phyloP scores from a whole-genome alignment of 2,888 invertebrate genomes.

The Allacma fusca region DNA sequence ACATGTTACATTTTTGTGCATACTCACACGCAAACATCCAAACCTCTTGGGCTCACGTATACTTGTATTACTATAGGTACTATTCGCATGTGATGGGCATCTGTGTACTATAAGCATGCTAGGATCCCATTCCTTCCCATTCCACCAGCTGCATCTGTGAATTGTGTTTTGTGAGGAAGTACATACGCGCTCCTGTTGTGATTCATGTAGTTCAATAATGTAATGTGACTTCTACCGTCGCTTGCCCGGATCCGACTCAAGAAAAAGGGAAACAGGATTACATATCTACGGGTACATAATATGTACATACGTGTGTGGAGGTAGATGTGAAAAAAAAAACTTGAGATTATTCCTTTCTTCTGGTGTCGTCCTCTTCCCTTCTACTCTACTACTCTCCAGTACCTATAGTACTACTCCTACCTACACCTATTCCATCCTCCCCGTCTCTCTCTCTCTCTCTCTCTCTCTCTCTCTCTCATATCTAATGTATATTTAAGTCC shows the following conservation, averaged over 20 bases:
- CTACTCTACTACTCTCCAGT: not conserved
- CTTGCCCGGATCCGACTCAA: not conserved
- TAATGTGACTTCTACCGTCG: constrained; percentile 23
- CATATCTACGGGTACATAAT: not conserved
- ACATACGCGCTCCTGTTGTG: not conserved
- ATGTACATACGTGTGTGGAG: not conserved
- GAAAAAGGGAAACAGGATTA: not conserved
- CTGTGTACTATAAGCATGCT: not conserved
- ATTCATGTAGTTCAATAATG: constrained; percentile 14
- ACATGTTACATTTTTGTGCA: not conserved
- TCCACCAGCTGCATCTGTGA: not conserved
- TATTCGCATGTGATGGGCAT: not conserved
- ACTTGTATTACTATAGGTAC: not conserved
- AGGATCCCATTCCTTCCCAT: not conserved
- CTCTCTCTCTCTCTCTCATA: not conserved
- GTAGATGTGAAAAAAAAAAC: not conserved
- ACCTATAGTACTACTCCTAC: not conserved
- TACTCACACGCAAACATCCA: not conserved
- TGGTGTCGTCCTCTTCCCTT: not conserved
- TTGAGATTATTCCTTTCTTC: not conserved
- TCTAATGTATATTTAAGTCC: constrained; percentile 15
- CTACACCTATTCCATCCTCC: not conserved
- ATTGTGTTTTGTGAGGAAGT: not conserved
- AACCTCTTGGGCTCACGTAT: not conserved
- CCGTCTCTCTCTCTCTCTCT: not conserved